phyloP scores from a whole-genome alignment of 2,113 vertebrate species.

The Asarcornis scutulata region DNA sequence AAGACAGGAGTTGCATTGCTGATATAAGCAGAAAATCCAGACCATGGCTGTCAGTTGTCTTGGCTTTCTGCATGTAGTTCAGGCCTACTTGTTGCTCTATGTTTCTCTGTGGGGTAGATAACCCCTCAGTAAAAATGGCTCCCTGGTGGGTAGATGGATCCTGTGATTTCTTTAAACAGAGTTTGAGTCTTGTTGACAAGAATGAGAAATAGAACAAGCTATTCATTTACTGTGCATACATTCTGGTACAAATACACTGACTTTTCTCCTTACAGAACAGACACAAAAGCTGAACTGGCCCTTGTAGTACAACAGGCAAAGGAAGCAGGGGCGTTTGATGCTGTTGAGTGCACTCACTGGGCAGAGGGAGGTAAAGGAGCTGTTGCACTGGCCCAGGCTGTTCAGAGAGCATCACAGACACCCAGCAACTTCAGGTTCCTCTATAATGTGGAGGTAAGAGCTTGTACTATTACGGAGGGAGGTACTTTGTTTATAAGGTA shows the following conservation, averaged over 20 bases:
- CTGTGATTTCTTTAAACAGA: not conserved
- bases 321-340: conserved; percentile 91
- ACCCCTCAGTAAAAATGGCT: not conserved
- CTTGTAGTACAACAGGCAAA: conserved; percentile 86
- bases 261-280: conserved; percentile 80
- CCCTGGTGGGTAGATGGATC: not conserved
- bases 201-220: not conserved
- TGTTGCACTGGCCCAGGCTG: conserved; percentile 83
- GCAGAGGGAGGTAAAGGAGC: conserved; percentile 93
- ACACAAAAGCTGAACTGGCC: conserved; percentile 88
- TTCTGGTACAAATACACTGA: not conserved
- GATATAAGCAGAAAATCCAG: not conserved
- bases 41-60: not conserved
- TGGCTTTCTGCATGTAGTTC: not conserved
- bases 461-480: not conserved
- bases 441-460: conserved; percentile 88
- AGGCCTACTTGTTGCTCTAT: not conserved
- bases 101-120: not conserved
- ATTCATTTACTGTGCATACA: not conserved
- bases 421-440: conserved; percentile 92
- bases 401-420: conserved; percentile 86
- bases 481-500: not conserved
- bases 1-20: not conserved
- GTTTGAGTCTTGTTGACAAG: not conserved
- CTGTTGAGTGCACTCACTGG: conserved; percentile 93